Percentiles rank a stretch among this genome's conserved stretches.
Evolutionary conservation across 1,140 invertebrate species (phyloP).

Genomic region (Whitmania pigra): DNA sequence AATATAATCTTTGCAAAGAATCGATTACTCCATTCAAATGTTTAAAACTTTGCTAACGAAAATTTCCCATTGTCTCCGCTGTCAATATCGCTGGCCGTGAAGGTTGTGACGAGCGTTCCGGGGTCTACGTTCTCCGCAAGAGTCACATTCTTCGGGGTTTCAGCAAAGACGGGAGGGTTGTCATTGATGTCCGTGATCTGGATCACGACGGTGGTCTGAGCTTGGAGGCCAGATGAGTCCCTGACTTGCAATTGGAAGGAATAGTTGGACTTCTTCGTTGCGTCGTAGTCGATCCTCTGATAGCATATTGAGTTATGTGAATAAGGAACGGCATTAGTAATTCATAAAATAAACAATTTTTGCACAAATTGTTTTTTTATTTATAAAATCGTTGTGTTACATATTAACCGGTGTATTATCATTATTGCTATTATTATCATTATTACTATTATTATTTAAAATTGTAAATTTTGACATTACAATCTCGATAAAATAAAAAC

Average conservation of each 20-base stretch:
- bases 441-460: background rate
- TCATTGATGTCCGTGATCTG: conserved; percentile 23
- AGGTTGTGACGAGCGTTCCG: background rate
- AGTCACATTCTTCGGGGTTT: background rate
- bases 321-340: no score
- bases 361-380: no score
- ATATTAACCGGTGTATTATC: no score
- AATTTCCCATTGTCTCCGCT: conserved; percentile 21
- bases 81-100: conserved; percentile 21
- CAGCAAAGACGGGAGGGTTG: conserved; percentile 21
- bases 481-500: conserved; percentile 11
- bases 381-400: no score
- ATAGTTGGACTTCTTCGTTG: background rate
- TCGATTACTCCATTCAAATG: no score
- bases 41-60: conserved; percentile 5
- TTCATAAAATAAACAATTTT: no score
- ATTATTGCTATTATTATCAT: no score
- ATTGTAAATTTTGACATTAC: background rate
- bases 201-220: conserved; percentile 12
- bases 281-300: conserved; percentile 19
- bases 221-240: conserved; percentile 6
- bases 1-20: background rate
- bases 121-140: background rate
- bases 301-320: background rate
- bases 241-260: conserved; percentile 17